A percentile compares a stretch with the other conserved stretches of the same genome.
Conservation (phyloP, 2,113 vertebrate genomes). For the Albula goreensis region DNA sequence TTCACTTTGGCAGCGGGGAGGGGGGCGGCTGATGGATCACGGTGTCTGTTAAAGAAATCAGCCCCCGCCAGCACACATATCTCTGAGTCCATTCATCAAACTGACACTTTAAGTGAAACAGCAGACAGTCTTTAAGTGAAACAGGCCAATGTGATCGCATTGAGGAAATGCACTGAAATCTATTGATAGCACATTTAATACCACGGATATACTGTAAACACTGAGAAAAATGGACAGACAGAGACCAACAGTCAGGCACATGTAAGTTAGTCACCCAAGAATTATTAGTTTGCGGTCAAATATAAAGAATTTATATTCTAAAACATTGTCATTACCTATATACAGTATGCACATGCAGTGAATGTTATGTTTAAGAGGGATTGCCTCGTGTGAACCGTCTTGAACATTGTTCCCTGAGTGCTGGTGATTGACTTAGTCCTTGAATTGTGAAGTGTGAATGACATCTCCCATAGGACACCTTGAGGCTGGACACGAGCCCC, state of each 20-base stretch:
- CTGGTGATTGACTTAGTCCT: not conserved
- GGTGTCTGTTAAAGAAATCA: not conserved
- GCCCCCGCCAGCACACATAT: not conserved
- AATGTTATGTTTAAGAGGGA: no score
- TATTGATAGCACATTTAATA: no score
- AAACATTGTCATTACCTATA: no score
- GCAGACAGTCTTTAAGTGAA: not conserved
- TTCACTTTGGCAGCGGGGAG: not conserved
- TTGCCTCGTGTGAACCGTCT: no score
- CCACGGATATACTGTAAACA: no score
- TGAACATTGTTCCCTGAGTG: not conserved
- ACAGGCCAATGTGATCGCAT: not conserved
- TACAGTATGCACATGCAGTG: no score
- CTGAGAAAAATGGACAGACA: no score
- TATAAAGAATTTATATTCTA: no score
- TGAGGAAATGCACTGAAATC: no score
- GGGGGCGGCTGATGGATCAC: not conserved
- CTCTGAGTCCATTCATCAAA: not conserved
- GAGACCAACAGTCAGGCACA: no score
- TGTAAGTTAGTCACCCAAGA: no score
- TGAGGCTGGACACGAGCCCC: not conserved
- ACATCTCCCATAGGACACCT: not conserved
- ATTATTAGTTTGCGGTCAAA: no score
- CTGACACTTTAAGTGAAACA: not conserved
- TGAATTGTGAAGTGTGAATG: not conserved